phyloP scores from a whole-genome alignment of 2,797 vertebrate species.

The Botia almorhae region DNA sequence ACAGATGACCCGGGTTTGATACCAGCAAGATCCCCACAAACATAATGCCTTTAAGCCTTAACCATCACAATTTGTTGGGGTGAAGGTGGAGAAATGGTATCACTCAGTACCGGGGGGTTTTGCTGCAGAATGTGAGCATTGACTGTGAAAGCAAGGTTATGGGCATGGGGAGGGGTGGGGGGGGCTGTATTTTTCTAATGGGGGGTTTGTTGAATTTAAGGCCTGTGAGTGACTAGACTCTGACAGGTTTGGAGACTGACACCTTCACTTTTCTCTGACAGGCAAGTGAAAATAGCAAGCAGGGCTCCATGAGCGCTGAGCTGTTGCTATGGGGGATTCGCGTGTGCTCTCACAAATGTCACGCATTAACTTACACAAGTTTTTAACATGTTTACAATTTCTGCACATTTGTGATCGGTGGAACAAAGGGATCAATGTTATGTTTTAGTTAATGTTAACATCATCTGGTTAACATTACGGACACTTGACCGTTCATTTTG shows the following conservation, averaged over 20 bases:
- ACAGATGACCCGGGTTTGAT: constrained; percentile 61
- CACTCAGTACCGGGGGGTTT: constrained; percentile 72
- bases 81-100: constrained; percentile 73
- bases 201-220: constrained; percentile 71
- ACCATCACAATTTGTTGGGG: constrained; percentile 79
- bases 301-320: constrained; percentile 11
- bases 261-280: constrained; percentile 63
- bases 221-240: constrained; percentile 75
- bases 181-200: constrained; percentile 76
- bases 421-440: not conserved
- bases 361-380: not conserved
- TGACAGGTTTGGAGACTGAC: constrained; percentile 80
- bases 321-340: not conserved
- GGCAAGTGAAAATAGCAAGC: constrained; percentile 47
- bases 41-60: constrained; percentile 79
- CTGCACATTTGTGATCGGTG: not conserved
- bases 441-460: not conserved
- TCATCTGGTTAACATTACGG: not conserved
- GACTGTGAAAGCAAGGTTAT: constrained; percentile 34
- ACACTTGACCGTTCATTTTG: not conserved
- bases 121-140: constrained; percentile 65
- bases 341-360: not conserved
- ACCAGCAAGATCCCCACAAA: constrained; percentile 70
- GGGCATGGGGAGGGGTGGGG: too few relatives aligned
- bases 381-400: constrained; percentile 52